Evolutionary conservation across 1,140 invertebrate species (phyloP), one percentile per base, ranked within the genome.

Genomic region (Lepeophtheirus salmonis): DNA sequence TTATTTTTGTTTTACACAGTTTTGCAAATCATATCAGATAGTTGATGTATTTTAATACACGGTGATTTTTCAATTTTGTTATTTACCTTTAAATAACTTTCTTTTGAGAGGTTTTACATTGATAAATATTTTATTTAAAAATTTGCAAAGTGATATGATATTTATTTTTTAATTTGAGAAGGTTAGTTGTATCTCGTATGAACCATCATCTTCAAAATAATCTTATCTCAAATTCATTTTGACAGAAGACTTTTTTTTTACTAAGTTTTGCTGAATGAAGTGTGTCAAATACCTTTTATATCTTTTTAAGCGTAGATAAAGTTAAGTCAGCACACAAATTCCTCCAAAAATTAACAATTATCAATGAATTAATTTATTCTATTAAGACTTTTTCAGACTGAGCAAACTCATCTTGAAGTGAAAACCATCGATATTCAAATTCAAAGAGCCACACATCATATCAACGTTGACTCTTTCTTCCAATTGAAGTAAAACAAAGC

Each of bases 231-330:
- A 16, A 14, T 25, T 14, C 25, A 17, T 41, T 24, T 57, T 57
- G 16, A 25, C 55, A 17, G 16, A n/a, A 16, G 55, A 23, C 30
- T 41, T 41, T 21, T 57, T 57, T 23, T 24, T 57, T 23, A 3
- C 25, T 57, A 16, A 57, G 55, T 4, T 41, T 25, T 14, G 55
- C 26, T 50, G 55, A 14, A 25, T 57, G 55, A 3, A 57, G 25
- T 1, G 55, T 20, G 6, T 57, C 55, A 13, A 57, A n/a, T 3
- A 17, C n/a, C 22, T 24, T 30, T 30, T 41, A 17, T 14, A 57
- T 57, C 30, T 57, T 57, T 23, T 57, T 57, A 17, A 57, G 16
- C 14, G 55, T 41, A 30, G 55, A 2, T 2, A 23, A 41, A 6
- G n/a, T n/a, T n/a, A n/a, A 10, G 6, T 41, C 30, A 41, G 30